Conservation (phyloP, 2,113 vertebrate genomes). For the Notechis scutatus region DNA sequence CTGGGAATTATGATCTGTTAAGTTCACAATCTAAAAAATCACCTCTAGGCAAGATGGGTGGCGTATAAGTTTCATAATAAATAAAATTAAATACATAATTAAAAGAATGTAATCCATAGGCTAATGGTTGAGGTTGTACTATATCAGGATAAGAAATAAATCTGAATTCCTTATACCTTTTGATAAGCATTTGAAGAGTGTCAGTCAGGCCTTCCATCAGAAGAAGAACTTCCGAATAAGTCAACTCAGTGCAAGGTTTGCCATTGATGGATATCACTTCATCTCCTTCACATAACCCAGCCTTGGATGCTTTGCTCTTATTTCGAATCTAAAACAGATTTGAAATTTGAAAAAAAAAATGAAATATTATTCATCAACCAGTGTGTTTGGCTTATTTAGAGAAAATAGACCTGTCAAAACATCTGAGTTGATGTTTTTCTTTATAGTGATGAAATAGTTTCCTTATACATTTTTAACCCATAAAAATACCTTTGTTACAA, state of each 20-base stretch:
- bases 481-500: neutral
- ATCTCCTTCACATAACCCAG: slow-evolving; percentile 85
- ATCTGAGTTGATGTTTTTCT: neutral
- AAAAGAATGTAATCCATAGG: neutral
- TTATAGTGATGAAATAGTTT: neutral
- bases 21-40: neutral
- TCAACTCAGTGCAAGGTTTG: slow-evolving; percentile 81
- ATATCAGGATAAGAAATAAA: slow-evolving; percentile 6
- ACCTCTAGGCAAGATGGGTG: neutral
- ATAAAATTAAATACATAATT: neutral
- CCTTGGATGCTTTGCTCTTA: slow-evolving; percentile 77
- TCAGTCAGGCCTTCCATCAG: slow-evolving; percentile 81
- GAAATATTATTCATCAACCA: neutral
- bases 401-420: neutral
- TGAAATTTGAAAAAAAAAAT: slow-evolving; percentile 21
- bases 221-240: slow-evolving; percentile 77
- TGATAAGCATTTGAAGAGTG: slow-evolving; percentile 85
- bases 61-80: neutral
- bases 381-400: slow-evolving; percentile 8
- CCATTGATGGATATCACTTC: slow-evolving; percentile 91
- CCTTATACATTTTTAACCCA: neutral
- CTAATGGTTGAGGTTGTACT: neutral
- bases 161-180: slow-evolving; percentile 76
- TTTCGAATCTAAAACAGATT: slow-evolving; percentile 67
- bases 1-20: neutral